Conservation (phyloP, 92 coral and sea anemone species). For the Phenganax stokvisi region DNA sequence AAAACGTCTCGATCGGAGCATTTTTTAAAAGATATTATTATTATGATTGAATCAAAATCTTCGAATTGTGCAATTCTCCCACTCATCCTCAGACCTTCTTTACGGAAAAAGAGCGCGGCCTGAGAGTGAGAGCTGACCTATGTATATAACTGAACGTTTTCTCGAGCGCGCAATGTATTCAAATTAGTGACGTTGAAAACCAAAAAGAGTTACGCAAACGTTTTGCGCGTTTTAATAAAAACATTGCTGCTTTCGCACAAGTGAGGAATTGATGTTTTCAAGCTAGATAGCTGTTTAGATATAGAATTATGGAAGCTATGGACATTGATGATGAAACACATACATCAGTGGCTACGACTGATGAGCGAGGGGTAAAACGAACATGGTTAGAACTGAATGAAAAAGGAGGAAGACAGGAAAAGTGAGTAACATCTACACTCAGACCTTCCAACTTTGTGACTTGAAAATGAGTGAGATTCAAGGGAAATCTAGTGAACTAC, state of each 20-base stretch:
- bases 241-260: not conserved
- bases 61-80: not conserved
- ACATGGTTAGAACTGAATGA: constrained; percentile 11
- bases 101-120: not conserved
- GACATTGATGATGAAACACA: not conserved
- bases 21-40: not conserved
- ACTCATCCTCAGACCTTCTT: constrained; percentile 9
- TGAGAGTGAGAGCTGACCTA: not conserved
- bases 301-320: not conserved
- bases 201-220: not conserved
- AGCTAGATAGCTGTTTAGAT: not conserved
- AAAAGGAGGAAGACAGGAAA: constrained; percentile 18
- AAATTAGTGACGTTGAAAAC: constrained; percentile 9
- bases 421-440: not conserved
- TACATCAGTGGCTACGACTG: not conserved
- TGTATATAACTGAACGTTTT: not conserved
- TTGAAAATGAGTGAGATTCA: not conserved
- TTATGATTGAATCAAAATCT: not conserved
- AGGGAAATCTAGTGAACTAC: not conserved
- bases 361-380: constrained; percentile 24
- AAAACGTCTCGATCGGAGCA: constrained; percentile 27
- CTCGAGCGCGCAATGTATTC: not conserved
- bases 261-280: not conserved
- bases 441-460: not conserved
- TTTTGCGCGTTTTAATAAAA: not conserved